These are phyloP conservation scores for Linnaemya vulpina DNA, from an alignment of 2,888 invertebrate genomes.

Conservation along the genomic window DNA sequence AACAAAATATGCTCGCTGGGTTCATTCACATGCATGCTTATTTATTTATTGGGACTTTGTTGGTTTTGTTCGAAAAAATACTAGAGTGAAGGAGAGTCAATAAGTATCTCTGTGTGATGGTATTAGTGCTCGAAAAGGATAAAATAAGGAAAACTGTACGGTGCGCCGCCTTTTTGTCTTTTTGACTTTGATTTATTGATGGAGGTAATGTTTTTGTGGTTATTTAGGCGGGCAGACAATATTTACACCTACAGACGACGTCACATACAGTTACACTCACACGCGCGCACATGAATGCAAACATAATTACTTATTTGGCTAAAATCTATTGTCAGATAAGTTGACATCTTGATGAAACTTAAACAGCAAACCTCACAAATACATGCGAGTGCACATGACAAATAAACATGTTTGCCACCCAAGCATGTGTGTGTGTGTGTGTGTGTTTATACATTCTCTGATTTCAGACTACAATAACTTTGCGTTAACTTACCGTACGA, in stretches of 20 bases:
- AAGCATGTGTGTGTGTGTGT: constrained; percentile 14
- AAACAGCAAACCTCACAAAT: constrained; percentile 13
- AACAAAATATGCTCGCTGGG: too few relatives aligned
- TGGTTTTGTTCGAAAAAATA: constrained; percentile 13
- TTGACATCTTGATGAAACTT: constrained; percentile 58
- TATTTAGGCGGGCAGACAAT: constrained; percentile 63
- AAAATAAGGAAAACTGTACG: constrained; percentile 38
- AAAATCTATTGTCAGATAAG: constrained; percentile 54
- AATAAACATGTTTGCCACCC: constrained; percentile 35
- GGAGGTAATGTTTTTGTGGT: constrained; percentile 66
- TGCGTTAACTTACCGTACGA: constrained; percentile 21
- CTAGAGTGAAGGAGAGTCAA: constrained; percentile 3
- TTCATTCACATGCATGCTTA: not conserved
- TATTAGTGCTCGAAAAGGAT: constrained; percentile 33
- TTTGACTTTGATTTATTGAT: constrained; percentile 71
- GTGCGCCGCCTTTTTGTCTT: constrained; percentile 61
- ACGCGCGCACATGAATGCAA: not conserved
- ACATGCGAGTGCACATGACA: not conserved
- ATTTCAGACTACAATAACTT: not conserved
- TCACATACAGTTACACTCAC: constrained; percentile 44
- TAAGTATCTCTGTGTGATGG: not conserved
- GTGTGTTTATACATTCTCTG: not conserved
- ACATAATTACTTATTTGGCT: not conserved
- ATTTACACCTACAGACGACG: constrained; percentile 56
- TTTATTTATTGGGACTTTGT: constrained; percentile 19